Evolutionary conservation across 2,888 invertebrate genomes (phyloP).

Genomic region (Eupithecia subumbrata): DNA sequence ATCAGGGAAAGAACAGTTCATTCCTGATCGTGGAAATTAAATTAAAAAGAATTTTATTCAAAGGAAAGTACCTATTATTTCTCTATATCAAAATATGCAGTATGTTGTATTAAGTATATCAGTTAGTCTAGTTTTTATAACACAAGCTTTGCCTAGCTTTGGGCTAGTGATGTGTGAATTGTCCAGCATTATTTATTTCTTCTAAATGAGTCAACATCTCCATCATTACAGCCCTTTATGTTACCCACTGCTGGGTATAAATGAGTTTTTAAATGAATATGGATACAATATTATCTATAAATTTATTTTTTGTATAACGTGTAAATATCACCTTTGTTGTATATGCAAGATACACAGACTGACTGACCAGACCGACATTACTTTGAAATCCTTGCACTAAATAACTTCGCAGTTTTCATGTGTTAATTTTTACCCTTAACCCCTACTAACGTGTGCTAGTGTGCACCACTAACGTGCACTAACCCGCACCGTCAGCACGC

Average conservation of each 20-base stretch:
- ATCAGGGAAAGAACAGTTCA: neutral
- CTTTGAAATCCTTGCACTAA: neutral
- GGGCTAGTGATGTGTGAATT: too few species aligned
- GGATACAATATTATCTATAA: neutral
- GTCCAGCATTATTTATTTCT: too few species aligned
- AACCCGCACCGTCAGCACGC: slow-evolving; percentile 70
- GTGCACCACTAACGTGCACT: slow-evolving; percentile 45
- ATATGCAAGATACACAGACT: neutral
- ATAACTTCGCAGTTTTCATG: neutral
- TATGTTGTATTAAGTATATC: too few species aligned
- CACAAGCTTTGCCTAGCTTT: too few species aligned
- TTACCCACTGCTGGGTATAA: too few species aligned
- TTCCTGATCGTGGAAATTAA: neutral
- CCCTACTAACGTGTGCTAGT: slow-evolving; percentile 31
- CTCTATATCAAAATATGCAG: too few species aligned
- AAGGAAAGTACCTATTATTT: neutral
- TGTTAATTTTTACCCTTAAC: slow-evolving; percentile 39
- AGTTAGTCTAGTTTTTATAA: too few species aligned
- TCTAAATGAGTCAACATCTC: too few species aligned
- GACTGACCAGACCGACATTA: neutral
- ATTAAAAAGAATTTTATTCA: neutral
- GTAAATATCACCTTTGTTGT: neutral
- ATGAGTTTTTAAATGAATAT: neutral
- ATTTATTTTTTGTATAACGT: neutral
- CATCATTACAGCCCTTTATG: too few species aligned